These are phyloP conservation scores for Octopus sinensis DNA, from an alignment of 1,140 invertebrate species.

Conservation along the genomic window DNA sequence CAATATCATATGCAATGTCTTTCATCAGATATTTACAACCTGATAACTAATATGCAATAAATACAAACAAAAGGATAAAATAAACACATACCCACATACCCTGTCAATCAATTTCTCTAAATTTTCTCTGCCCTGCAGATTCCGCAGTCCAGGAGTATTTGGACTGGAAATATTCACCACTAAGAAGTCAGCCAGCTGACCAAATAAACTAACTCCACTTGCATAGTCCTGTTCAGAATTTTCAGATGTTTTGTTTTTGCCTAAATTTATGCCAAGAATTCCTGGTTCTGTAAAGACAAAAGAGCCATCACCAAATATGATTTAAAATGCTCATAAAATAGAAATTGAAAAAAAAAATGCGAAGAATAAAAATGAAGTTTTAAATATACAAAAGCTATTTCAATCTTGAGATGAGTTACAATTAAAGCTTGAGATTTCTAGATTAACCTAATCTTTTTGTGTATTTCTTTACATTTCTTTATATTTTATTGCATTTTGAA, in stretches of 20 bases:
- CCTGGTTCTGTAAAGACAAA: slow-evolving; percentile 31
- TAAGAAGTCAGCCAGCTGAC: slow-evolving; percentile 59
- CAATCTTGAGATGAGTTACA: no score
- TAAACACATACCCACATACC: slow-evolving; percentile 51
- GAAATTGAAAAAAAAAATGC: not conserved
- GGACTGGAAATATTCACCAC: slow-evolving; percentile 67
- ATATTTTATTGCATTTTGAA: no score
- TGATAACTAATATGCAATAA: no score
- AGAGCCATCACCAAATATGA: not conserved
- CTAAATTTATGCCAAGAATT: slow-evolving; percentile 84
- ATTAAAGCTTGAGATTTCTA: no score
- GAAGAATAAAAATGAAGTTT: no score
- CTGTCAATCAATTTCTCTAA: slow-evolving; percentile 70
- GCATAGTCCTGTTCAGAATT: slow-evolving; percentile 79
- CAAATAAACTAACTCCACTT: slow-evolving; percentile 58
- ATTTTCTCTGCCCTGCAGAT: slow-evolving; percentile 76
- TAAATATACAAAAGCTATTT: no score
- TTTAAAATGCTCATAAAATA: not conserved
- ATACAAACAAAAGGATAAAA: no score
- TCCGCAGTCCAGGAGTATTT: slow-evolving; percentile 88
- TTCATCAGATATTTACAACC: no score
- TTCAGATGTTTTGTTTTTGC: slow-evolving; percentile 85
- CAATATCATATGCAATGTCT: no score
- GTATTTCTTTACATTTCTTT: no score
- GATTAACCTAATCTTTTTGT: no score